Conservation (phyloP, 2,113 vertebrate species). For the Brachirus orientalis region DNA sequence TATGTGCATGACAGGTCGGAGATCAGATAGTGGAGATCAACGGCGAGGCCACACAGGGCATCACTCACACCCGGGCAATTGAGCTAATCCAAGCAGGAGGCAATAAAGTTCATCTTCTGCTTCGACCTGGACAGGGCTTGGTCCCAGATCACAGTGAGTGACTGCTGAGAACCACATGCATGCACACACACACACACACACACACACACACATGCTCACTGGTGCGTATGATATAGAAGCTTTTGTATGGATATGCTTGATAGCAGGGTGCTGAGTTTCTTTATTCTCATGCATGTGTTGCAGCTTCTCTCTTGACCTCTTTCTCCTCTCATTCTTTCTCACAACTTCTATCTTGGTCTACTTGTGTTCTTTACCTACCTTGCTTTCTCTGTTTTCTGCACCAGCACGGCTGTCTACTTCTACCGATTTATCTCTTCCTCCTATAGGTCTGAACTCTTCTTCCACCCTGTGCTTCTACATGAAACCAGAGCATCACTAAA, state of each 20-base stretch:
- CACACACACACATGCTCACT: conserved; percentile 1
- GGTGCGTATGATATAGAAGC: conserved; percentile 10
- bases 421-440: conserved; percentile 89
- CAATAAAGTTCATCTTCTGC: conserved; percentile 91
- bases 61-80: conserved; percentile 97
- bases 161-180: conserved; percentile 6
- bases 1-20: conserved; percentile 85
- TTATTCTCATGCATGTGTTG: conserved; percentile 70
- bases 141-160: conserved; percentile 95
- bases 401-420: conserved; percentile 76
- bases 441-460: conserved; percentile 97
- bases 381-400: conserved; percentile 65
- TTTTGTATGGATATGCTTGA: conserved; percentile 55
- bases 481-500: conserved; percentile 99
- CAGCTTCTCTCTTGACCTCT: conserved; percentile 54
- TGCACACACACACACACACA: conserved; percentile 11
- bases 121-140: conserved; percentile 91
- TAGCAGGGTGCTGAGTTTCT: conserved; percentile 45
- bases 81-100: conserved; percentile 98
- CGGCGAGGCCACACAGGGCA: conserved; percentile 95
- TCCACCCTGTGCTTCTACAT: conserved; percentile 99
- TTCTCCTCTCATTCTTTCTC: conserved; percentile 49
- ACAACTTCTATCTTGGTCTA: conserved; percentile 39
- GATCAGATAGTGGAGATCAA: conserved; percentile 99
- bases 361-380: conserved; percentile 52